Evolutionary conservation across 2,888 invertebrate genomes (phyloP).

Genomic region (Eudemis profundana): DNA sequence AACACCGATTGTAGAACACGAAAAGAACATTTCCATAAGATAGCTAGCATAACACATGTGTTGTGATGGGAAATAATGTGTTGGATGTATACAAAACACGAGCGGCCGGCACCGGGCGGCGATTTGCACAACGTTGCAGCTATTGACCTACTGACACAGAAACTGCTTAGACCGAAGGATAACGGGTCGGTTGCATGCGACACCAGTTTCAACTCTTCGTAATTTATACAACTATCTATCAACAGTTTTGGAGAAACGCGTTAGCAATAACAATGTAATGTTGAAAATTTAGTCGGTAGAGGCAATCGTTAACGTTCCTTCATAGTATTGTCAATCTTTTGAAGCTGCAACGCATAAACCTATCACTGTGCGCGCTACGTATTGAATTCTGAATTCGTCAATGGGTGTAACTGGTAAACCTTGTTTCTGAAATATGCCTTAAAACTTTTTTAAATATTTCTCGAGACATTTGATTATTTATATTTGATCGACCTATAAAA

Average conservation of each 20-base stretch:
- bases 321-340: too few species aligned
- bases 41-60: constrained; percentile 1
- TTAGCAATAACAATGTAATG: background rate
- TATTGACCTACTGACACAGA: constrained; percentile 83
- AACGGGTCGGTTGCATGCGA: constrained; percentile 75
- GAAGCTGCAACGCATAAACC: too few species aligned
- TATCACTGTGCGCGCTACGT: too few species aligned
- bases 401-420: too few species aligned
- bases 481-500: too few species aligned
- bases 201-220: constrained; percentile 45
- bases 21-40: constrained; percentile 1
- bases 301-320: too few species aligned
- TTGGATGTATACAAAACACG: constrained; percentile 29
- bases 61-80: constrained; percentile 19
- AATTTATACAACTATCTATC: constrained; percentile 10
- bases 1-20: background rate
- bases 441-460: too few species aligned
- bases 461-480: too few species aligned
- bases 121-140: constrained; percentile 75
- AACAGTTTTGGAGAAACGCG: constrained; percentile 11
- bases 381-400: too few species aligned
- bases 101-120: constrained; percentile 62
- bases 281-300: background rate
- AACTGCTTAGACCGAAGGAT: constrained; percentile 68
- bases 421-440: too few species aligned